Conservation (phyloP, 2,888 invertebrate genomes). For the Hanleya hanleyi region DNA sequence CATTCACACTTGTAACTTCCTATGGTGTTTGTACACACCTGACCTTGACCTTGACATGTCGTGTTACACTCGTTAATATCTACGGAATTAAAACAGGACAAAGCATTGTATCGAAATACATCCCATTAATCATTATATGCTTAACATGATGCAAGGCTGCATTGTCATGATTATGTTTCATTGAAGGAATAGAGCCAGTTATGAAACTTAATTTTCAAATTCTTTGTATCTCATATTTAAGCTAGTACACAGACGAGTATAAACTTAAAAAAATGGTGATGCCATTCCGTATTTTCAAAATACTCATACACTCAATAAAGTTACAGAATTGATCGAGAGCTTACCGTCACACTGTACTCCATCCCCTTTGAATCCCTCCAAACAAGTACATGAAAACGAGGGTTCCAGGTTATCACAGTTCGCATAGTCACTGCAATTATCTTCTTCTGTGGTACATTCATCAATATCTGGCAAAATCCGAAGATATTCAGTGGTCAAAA, state of each 20-base stretch:
- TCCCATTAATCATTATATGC: too few relatives aligned
- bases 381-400: constrained; percentile 28
- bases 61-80: neutral
- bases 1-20: constrained; percentile 6
- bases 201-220: too few relatives aligned
- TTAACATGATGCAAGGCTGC: too few relatives aligned
- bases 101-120: too few relatives aligned
- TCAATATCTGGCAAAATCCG: constrained; percentile 38
- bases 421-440: constrained; percentile 25
- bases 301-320: neutral
- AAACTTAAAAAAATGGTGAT: too few relatives aligned
- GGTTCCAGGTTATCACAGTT: constrained; percentile 31
- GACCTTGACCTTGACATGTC: neutral
- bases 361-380: constrained; percentile 22
- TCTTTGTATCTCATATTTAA: too few relatives aligned
- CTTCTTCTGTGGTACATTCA: constrained; percentile 25
- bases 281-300: too few relatives aligned
- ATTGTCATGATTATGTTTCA: too few relatives aligned
- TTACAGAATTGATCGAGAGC: neutral
- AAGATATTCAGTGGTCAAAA: too few relatives aligned
- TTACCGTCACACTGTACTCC: constrained; percentile 9
- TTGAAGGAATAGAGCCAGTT: too few relatives aligned
- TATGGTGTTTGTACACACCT: neutral
- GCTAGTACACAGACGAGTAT: too few relatives aligned
- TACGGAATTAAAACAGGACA: neutral